phyloP scores from a whole-genome alignment of 2,113 vertebrate species.

The Hemicordylus capensis region DNA sequence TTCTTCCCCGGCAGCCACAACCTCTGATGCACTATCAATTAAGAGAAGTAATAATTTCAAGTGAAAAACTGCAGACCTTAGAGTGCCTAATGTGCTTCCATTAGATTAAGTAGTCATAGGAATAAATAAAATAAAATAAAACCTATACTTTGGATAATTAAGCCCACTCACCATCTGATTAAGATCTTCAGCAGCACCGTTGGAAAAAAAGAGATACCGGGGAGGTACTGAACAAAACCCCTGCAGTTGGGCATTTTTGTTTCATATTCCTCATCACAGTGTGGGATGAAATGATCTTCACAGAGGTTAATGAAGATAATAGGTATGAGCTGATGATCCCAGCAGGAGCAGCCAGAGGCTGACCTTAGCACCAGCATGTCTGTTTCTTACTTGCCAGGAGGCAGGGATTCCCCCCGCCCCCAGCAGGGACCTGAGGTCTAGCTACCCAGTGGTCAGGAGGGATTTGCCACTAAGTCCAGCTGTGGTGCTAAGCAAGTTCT shows the following conservation, averaged over 20 bases:
- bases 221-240: constrained; percentile 71
- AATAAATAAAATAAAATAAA: constrained; percentile 74
- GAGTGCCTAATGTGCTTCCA: constrained; percentile 78
- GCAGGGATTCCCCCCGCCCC: no score
- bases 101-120: constrained; percentile 81
- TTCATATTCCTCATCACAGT: constrained; percentile 49
- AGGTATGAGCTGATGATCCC: constrained; percentile 20
- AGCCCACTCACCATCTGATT: constrained; percentile 81
- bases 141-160: constrained; percentile 80
- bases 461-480: no score
- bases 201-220: constrained; percentile 60
- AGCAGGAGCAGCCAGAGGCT: neutral
- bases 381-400: neutral
- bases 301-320: constrained; percentile 62
- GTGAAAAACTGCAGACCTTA: constrained; percentile 73
- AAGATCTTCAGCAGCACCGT: constrained; percentile 72
- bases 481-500: no score
- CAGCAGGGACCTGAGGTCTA: neutral
- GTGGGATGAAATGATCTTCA: constrained; percentile 55
- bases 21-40: constrained; percentile 76
- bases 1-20: constrained; percentile 66
- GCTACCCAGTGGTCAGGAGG: neutral
- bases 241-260: constrained; percentile 64
- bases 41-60: constrained; percentile 78
- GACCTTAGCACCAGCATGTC: neutral